phyloP scores from a whole-genome alignment of 2,797 vertebrate genomes.

The Mareca penelope region DNA sequence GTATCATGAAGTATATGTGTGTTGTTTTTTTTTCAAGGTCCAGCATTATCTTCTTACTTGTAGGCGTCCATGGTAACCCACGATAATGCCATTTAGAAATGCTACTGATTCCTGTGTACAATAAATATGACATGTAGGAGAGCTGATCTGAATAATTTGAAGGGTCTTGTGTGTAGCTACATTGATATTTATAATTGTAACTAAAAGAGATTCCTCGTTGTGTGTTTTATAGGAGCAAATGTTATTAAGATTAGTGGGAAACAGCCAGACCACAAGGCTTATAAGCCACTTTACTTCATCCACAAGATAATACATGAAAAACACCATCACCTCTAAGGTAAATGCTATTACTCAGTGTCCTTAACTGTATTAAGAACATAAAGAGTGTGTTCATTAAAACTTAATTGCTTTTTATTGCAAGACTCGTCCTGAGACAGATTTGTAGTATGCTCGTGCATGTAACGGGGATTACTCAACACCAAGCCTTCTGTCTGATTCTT shows the following conservation, averaged over 20 bases:
- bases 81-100: background rate
- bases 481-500: background rate
- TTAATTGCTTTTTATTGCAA: background rate
- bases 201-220: background rate
- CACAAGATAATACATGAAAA: background rate
- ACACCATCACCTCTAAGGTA: background rate
- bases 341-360: background rate
- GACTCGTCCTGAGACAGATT: background rate
- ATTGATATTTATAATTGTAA: background rate
- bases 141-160: background rate
- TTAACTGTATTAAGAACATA: background rate
- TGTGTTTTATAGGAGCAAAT: background rate
- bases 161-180: background rate
- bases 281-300: background rate
- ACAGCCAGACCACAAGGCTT: background rate
- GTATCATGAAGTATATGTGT: background rate
- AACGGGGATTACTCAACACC: background rate
- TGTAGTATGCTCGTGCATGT: background rate
- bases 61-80: background rate
- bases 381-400: background rate
- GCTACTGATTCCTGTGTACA: background rate
- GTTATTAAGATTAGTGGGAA: background rate
- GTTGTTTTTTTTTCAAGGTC: background rate
- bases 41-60: background rate
- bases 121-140: background rate